Percentiles rank a stretch among this genome's conserved stretches.
phyloP scores from a whole-genome alignment of 2,797 vertebrate species.

The Phaenicophaeus curvirostris region DNA sequence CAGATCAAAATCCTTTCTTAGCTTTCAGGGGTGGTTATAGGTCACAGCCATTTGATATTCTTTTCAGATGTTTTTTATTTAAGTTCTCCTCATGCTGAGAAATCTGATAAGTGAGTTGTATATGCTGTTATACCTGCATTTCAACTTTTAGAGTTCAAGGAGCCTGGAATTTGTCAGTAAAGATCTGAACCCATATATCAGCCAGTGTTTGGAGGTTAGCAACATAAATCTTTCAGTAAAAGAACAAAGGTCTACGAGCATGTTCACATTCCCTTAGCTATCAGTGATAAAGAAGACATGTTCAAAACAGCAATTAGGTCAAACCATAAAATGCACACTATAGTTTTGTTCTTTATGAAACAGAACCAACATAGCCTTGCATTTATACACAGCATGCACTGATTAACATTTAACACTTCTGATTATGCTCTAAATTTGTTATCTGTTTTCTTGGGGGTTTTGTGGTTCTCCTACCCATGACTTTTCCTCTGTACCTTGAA shows the following conservation, averaged over 20 bases:
- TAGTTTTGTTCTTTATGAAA: conserved; percentile 21
- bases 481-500: background rate
- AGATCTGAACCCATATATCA: conserved; percentile 32
- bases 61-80: conserved; percentile 52
- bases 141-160: conserved; percentile 33
- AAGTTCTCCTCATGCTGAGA: conserved; percentile 6
- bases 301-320: conserved; percentile 57
- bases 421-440: background rate
- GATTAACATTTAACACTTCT: background rate
- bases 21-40: conserved; percentile 8
- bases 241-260: conserved; percentile 45
- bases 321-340: conserved; percentile 5
- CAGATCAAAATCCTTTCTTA: conserved; percentile 45
- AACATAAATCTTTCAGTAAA: conserved; percentile 67
- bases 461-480: background rate
- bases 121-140: conserved; percentile 44
- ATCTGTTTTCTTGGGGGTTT: fast-evolving
- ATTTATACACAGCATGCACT: background rate
- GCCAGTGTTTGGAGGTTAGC: conserved; percentile 49
- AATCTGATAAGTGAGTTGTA: conserved; percentile 23
- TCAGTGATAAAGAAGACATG: conserved; percentile 46
- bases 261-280: conserved; percentile 23
- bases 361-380: background rate
- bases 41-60: conserved; percentile 30
- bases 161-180: conserved; percentile 41